Evolutionary conservation across 2,888 invertebrate genomes (phyloP).

Genomic region (Pachliopta kotzebuea): DNA sequence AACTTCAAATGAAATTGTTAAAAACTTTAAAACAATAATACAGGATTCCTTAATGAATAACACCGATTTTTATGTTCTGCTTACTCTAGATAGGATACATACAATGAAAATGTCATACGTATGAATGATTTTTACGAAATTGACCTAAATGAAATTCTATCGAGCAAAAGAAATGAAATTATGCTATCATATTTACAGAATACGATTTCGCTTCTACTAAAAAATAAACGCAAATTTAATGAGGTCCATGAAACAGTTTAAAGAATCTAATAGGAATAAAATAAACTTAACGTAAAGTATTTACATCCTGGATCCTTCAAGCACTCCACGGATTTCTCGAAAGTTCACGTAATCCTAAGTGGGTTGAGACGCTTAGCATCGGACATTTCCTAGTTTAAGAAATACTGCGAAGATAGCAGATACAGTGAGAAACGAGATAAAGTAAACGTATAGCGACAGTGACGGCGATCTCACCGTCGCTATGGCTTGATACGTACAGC

Average conservation of each 20-base stretch:
- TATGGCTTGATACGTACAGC: conserved; percentile 30
- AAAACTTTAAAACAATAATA: too few species aligned
- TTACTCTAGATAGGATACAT: too few species aligned
- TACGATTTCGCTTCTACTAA: background rate
- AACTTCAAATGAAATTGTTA: too few species aligned
- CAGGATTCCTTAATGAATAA: too few species aligned
- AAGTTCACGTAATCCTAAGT: background rate
- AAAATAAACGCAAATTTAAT: background rate
- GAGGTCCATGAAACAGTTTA: background rate
- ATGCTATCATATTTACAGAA: background rate
- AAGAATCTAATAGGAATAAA: background rate
- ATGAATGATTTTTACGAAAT: too few species aligned
- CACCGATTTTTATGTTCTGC: too few species aligned
- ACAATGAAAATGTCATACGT: too few species aligned
- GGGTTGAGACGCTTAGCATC: background rate
- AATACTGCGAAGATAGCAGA: conserved; percentile 19
- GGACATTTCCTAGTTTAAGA: conserved; percentile 18
- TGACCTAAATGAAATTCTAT: too few species aligned
- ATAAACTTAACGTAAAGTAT: background rate
- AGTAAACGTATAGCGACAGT: conserved; percentile 11
- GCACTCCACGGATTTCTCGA: background rate
- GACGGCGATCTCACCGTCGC: conserved; percentile 24
- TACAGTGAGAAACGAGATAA: conserved; percentile 22
- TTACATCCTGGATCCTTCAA: background rate
- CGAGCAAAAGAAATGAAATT: too few species aligned